Conservation (phyloP, 2,797 vertebrate genomes). For the Florisuga fusca region DNA sequence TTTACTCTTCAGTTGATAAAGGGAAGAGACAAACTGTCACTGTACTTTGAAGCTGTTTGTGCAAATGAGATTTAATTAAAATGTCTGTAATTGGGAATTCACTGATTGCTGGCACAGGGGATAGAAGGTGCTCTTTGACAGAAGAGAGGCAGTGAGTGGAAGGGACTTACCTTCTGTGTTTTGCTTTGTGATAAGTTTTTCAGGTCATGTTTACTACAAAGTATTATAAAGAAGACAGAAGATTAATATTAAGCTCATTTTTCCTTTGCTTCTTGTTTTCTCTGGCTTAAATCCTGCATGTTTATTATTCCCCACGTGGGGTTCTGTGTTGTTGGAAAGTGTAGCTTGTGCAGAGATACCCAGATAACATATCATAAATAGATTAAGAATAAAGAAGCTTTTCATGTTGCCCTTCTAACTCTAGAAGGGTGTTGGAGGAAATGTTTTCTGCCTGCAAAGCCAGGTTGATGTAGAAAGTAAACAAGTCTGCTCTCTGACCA, state of each 20-base stretch:
- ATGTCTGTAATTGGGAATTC: constrained; percentile 17
- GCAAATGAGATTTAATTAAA: constrained; percentile 49
- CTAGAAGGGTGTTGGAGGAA: background rate
- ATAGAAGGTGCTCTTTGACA: background rate
- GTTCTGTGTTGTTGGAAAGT: background rate
- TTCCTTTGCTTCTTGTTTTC: background rate
- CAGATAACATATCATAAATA: background rate
- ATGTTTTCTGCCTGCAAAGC: background rate
- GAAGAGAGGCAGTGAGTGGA: background rate
- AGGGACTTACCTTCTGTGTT: background rate
- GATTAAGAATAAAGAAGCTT: background rate
- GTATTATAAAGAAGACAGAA: background rate
- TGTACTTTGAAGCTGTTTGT: constrained; percentile 20
- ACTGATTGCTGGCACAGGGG: background rate
- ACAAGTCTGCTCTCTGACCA: background rate
- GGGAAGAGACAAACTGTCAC: background rate
- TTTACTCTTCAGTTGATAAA: constrained; percentile 12
- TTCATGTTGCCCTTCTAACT: background rate
- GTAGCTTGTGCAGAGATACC: background rate
- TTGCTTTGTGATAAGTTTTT: background rate
- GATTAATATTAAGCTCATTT: background rate
- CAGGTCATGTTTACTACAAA: background rate
- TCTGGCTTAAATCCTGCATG: background rate
- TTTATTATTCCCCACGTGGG: background rate
- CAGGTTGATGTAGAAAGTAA: background rate